Evolutionary conservation across 2,113 vertebrate genomes (phyloP), one percentile per base, ranked within the genome.

Genomic region (Rhinogobius similis): DNA sequence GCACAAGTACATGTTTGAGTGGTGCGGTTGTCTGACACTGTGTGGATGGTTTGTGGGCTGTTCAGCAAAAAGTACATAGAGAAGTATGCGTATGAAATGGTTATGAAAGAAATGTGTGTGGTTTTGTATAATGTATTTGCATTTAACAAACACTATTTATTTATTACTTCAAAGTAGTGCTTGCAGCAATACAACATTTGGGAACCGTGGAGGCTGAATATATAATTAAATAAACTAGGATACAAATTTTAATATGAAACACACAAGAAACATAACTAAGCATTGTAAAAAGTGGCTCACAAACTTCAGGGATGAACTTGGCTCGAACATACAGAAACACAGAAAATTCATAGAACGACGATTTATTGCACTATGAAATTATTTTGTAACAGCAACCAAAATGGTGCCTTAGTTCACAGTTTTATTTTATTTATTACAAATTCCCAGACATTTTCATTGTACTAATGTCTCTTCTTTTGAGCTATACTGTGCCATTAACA

Each of bases 1-100:
- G 20, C 20, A n/a, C 61, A 52, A 20, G 1, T 24, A 56, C 18
- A 3, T 71, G 62, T 74, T 58, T 67, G 26, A n/a, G 8, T 64
- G 29, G 8, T 64, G 29, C 14, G 38, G 46, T 55, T 24, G 26
- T 46, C 32, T 63, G 20, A 12, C 55, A 29, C 12, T n/a, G 12
- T 14, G 16, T 46, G 26, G 39, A 24, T 56, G 26, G 32, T 38
- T 36, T 61, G 58, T 61, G 58, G 29, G 18, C 29, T 36, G 13
- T 36, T 61, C 27, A 36, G 16, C 18, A 29, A 3, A 29, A 58
- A 52, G 14, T 61, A 61, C 58, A 61, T 4, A n/a, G 53, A 56
- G 18, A 61, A n/a, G 36, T n/a, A 32, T 32, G 27, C 20, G 3
- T 36, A 36, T 36, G 14, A 61, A 61, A 61, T n/a, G 27, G 29